These are phyloP conservation scores for Helarctos malayanus DNA, from an alignment of 2,797 vertebrate species.

Conservation along the genomic window DNA sequence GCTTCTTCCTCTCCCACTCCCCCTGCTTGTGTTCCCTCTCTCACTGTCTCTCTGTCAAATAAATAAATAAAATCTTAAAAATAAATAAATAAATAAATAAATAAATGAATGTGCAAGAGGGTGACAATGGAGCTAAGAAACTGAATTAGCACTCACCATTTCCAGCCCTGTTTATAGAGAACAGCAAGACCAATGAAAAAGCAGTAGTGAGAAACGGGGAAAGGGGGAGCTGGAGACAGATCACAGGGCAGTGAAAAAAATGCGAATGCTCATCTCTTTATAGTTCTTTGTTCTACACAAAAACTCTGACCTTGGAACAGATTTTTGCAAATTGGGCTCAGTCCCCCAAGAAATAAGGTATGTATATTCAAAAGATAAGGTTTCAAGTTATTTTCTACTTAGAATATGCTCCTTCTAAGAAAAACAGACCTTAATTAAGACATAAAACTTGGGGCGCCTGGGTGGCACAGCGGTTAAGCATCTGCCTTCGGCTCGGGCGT, in stretches of 20 bases:
- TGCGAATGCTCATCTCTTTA: background rate
- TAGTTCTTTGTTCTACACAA: background rate
- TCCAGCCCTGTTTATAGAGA: background rate
- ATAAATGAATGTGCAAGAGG: background rate
- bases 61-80: too few species aligned
- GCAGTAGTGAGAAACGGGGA: background rate
- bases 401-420: background rate
- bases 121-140: background rate
- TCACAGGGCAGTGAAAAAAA: background rate
- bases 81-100: too few species aligned
- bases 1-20: too few species aligned
- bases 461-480: too few species aligned
- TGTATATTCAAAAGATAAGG: background rate
- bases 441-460: background rate
- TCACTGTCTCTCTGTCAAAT: too few species aligned
- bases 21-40: too few species aligned
- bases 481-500: too few species aligned
- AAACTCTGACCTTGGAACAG: background rate
- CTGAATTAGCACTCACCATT: background rate
- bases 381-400: background rate
- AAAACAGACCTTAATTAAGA: background rate
- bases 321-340: background rate
- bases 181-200: background rate
- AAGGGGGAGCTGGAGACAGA: background rate
- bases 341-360: background rate